These are phyloP conservation scores for Pachyseris speciosa DNA, from an alignment of 64 coral and sea anemone genomes.

Conservation along the genomic window DNA sequence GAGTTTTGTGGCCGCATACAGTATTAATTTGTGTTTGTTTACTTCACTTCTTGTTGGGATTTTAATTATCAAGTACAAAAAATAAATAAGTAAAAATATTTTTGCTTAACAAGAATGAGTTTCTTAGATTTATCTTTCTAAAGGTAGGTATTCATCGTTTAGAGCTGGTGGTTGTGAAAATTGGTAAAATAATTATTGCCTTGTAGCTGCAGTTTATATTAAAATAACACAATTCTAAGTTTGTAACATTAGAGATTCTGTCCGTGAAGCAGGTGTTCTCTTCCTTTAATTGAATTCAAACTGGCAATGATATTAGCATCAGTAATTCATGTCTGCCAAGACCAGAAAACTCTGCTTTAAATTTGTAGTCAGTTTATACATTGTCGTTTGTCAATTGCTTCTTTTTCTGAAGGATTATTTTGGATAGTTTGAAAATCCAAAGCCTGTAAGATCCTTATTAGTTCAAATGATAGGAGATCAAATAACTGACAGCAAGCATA, in stretches of 20 bases:
- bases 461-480: not conserved
- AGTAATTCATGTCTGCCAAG: not conserved
- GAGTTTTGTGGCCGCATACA: too few species aligned
- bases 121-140: too few species aligned
- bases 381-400: not conserved
- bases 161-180: too few species aligned
- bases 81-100: too few species aligned
- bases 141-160: too few species aligned
- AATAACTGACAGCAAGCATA: not conserved
- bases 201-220: too few species aligned
- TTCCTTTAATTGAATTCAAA: conserved; percentile 28
- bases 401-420: not conserved
- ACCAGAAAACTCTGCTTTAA: not conserved
- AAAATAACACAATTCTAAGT: not conserved
- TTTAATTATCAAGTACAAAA: too few species aligned
- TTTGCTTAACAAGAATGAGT: too few species aligned
- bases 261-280: conserved; percentile 6
- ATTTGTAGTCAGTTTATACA: not conserved
- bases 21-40: too few species aligned
- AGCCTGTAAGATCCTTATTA: not conserved
- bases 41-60: too few species aligned
- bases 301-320: not conserved
- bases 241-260: not conserved
- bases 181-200: too few species aligned
- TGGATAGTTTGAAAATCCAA: not conserved